These are phyloP conservation scores for Ferdinandea cuprea DNA, from an alignment of 2,888 invertebrate species.

Conservation along the genomic window DNA sequence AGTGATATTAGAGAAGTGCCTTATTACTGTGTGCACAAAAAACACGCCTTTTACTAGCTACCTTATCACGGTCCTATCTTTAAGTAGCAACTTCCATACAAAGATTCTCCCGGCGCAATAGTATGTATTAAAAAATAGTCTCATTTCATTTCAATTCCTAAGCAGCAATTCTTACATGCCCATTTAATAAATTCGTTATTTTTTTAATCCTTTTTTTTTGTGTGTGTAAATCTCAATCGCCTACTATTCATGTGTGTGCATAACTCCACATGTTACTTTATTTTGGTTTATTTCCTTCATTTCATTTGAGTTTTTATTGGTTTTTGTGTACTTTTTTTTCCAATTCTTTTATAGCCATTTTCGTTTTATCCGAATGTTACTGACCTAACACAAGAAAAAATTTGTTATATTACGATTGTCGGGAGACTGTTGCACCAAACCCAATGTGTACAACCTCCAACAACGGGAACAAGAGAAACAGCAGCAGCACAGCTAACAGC, in stretches of 20 bases:
- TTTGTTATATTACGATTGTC: constrained; percentile 53
- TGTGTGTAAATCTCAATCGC: constrained; percentile 2
- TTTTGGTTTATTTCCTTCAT: constrained; percentile 36
- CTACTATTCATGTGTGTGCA: constrained; percentile 29
- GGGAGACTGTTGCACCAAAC: constrained; percentile 15
- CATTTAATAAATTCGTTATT: neutral
- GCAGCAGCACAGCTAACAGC: constrained; percentile 36
- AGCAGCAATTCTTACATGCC: neutral
- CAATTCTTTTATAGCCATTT: constrained; percentile 41
- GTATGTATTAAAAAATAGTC: too few species aligned
- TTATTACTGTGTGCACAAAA: too few species aligned
- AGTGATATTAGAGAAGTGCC: too few species aligned
- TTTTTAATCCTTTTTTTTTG: neutral
- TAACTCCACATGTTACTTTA: constrained; percentile 53
- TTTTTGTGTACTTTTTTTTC: constrained; percentile 11
- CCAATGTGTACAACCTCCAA: constrained; percentile 38
- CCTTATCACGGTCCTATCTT: too few species aligned
- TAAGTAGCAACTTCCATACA: too few species aligned
- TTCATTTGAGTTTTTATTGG: neutral
- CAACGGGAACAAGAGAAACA: constrained; percentile 18
- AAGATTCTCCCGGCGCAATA: too few species aligned
- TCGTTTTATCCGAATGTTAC: constrained; percentile 48
- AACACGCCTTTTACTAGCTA: too few species aligned
- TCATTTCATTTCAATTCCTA: neutral
- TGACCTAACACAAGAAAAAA: constrained; percentile 65